Evolutionary conservation across 2,113 vertebrate species (phyloP), one percentile per base, ranked within the genome.

Genomic region (Hucho hucho): DNA sequence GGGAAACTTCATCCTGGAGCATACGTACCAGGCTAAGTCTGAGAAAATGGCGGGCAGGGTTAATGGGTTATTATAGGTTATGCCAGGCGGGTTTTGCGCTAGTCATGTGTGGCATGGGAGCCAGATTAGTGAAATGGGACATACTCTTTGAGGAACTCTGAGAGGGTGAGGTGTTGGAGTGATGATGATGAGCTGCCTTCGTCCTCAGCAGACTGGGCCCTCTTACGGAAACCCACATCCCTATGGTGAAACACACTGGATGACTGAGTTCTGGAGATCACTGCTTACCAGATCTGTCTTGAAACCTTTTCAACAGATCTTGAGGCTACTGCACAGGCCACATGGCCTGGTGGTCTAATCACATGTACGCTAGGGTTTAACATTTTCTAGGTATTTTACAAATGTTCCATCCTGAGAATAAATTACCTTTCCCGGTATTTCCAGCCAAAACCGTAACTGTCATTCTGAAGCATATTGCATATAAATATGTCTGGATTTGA

Each of bases 131-230:
- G 37, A 43, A 43, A 43, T 43, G 37, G 37, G 81, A 93, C 92
- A 80, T 93, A 93, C 92, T 93, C 92, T 91, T 93, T 93, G 86
- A 93, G 91, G 90, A 93, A 93, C 87, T 93, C 92, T 83, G 91
- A 89, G 83, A 93, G 91, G 83, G 91, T 93, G 82, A 93, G 91
- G 84, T 93, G 92, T 85, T 92, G 89, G 78, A 92, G 84, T 68
- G 90, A 88, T 67, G 90, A 43, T 43, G 37, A 43, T 9, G 2
- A 78, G 83, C 88, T 87, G 89, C 87, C 88, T 85, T 93, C 91
- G 78, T 93, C 92, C 86, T 92, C 92, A 73, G 92, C 89, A 82
- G 92, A 93, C 87, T 92, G 92, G 87, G 91, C 89, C 90, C 92
- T 83, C 82, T 93, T 93, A 92, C 90, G 91, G 92, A 93, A 93